Evolutionary conservation across 1,140 invertebrate species (phyloP).

Genomic region (Diachasmimorpha longicaudata): DNA sequence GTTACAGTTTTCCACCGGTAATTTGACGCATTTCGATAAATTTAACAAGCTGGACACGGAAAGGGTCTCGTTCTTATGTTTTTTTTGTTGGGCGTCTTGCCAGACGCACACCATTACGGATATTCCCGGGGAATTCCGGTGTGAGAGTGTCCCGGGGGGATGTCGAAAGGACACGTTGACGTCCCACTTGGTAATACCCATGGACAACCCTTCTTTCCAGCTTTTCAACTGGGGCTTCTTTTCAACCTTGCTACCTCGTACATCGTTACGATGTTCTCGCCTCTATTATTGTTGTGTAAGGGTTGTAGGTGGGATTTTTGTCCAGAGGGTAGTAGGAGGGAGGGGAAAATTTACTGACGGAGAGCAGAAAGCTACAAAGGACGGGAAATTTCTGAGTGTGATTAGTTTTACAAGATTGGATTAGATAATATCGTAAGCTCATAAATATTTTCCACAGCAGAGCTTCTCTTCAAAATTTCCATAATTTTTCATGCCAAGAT

Average conservation of each 20-base stretch:
- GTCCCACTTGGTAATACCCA: slow-evolving; percentile 6
- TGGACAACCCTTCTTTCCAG: not conserved
- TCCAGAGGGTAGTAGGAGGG: no score
- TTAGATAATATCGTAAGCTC: no score
- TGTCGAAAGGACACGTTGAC: not conserved
- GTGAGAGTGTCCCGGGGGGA: not conserved
- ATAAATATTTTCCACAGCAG: no score
- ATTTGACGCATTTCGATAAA: slow-evolving; percentile 9
- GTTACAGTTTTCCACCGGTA: not conserved
- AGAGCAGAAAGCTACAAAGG: no score
- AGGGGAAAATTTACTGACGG: no score
- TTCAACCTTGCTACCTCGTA: not conserved
- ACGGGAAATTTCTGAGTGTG: no score
- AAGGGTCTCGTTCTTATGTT: not conserved
- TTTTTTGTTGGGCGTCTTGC: not conserved
- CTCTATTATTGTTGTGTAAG: not conserved
- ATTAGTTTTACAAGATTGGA: no score
- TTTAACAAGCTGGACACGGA: slow-evolving; percentile 1
- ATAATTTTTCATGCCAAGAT: no score
- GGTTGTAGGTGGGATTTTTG: no score
- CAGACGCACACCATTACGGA: slow-evolving; percentile 10
- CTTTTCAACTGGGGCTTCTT: not conserved
- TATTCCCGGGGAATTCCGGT: not conserved
- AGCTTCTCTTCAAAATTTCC: no score
- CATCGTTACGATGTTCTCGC: not conserved